phyloP scores from a whole-genome alignment of 2,797 vertebrate species.

The Prunella strophiata region DNA sequence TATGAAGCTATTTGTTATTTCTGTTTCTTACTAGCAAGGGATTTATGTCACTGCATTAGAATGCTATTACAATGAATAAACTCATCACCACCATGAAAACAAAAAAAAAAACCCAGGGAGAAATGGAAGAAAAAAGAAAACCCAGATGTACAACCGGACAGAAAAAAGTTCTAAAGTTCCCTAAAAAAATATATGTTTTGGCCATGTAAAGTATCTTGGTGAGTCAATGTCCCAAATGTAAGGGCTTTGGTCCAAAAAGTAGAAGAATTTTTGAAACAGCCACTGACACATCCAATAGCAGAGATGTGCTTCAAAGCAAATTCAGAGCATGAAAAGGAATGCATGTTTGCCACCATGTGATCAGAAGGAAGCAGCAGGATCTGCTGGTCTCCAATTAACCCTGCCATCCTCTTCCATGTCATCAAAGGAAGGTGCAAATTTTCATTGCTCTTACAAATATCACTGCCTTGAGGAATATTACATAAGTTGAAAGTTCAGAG shows the following conservation, averaged over 20 bases:
- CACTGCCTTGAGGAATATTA: neutral
- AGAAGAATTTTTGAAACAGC: neutral
- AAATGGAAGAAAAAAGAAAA: conserved; percentile 11
- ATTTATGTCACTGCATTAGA: conserved; percentile 44
- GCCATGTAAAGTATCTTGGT: neutral
- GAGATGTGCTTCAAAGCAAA: conserved; percentile 33
- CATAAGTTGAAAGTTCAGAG: neutral
- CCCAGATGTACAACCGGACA: neutral
- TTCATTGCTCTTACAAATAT: neutral
- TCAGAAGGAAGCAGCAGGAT: neutral
- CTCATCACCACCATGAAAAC: conserved; percentile 29
- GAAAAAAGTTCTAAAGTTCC: neutral
- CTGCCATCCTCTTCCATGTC: neutral
- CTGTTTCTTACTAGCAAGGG: conserved; percentile 16
- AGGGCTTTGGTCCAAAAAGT: neutral
- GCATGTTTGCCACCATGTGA: neutral
- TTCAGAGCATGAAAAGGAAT: neutral
- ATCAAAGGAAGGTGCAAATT: neutral
- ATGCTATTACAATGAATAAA: conserved; percentile 38
- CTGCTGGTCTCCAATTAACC: neutral
- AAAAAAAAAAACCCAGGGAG: neutral
- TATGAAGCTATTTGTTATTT: neutral
- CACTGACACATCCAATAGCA: neutral
- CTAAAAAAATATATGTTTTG: neutral
- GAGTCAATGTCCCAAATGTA: neutral